Percentiles rank a stretch among this genome's conserved stretches.
These are phyloP conservation scores for Brachypteracias leptosomus DNA, from an alignment of 2,113 vertebrate species.

Conservation along the genomic window DNA sequence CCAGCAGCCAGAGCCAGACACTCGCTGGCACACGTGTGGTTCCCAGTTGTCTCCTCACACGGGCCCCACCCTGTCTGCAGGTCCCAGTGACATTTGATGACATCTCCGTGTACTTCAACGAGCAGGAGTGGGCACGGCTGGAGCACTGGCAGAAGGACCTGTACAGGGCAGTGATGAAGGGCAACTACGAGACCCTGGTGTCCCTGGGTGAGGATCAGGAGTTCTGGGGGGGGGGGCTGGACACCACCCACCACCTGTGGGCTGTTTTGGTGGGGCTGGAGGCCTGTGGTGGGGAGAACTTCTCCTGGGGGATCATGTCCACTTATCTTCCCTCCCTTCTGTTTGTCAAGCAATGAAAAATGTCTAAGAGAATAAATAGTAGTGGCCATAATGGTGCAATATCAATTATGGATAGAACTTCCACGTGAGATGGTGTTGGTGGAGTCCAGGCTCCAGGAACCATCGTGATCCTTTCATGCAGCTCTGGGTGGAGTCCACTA, in stretches of 20 bases:
- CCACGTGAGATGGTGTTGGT: accelerated
- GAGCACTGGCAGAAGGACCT: neutral
- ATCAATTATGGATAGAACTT: accelerated
- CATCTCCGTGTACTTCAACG: neutral
- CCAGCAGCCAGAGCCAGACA: too few relatives aligned
- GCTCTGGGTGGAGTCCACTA: neutral
- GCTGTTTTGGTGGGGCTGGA: neutral
- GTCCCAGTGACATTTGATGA: neutral
- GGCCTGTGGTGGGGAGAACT: too few relatives aligned
- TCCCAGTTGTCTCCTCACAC: too few relatives aligned
- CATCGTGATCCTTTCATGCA: too few relatives aligned
- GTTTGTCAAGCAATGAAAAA: neutral
- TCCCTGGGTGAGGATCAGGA: neutral
- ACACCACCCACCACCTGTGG: neutral
- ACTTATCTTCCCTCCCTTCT: neutral
- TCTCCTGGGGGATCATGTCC: neutral
- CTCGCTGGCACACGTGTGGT: neutral
- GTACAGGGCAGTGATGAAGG: neutral
- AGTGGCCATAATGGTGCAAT: too few relatives aligned
- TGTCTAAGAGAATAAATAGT: accelerated
- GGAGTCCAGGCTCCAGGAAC: neutral
- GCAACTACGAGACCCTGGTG: neutral
- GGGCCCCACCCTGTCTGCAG: too few relatives aligned
- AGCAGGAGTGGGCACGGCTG: neutral
- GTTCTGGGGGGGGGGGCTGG: too few relatives aligned